Percentiles rank a stretch among this genome's conserved stretches.
phyloP scores from a whole-genome alignment of 2,797 vertebrate species.

The Antrozous pallidus region DNA sequence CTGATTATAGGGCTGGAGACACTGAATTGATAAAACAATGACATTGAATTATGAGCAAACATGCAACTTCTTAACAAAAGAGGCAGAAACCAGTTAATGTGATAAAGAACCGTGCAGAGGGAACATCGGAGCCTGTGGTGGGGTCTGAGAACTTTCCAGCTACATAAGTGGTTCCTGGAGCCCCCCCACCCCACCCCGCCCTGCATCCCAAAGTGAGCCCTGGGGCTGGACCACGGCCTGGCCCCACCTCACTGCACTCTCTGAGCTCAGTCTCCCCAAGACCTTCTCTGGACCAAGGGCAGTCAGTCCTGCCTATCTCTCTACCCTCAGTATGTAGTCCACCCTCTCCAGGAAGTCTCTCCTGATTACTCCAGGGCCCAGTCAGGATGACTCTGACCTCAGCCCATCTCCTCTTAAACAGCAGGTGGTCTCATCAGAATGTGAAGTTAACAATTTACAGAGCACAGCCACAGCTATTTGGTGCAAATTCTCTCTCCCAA shows the following conservation, averaged over 20 bases:
- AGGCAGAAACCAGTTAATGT: neutral
- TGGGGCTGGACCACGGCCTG: neutral
- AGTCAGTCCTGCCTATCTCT: neutral
- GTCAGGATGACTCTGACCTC: neutral
- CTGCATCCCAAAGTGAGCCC: neutral
- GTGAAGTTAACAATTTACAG: neutral
- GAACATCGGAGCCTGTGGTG: neutral
- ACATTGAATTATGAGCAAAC: slow-evolving; percentile 10
- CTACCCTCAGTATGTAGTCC: no score
- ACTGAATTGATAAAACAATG: slow-evolving; percentile 5
- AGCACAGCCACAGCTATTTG: neutral
- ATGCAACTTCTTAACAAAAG: neutral
- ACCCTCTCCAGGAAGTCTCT: neutral
- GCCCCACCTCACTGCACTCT: neutral
- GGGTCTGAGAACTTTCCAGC: neutral
- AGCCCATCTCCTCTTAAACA: neutral
- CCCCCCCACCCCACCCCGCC: no score
- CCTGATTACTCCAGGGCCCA: neutral
- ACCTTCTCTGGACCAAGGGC: neutral
- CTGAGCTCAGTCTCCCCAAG: neutral
- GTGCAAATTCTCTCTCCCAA: neutral
- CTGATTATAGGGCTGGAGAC: neutral
- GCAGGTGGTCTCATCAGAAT: neutral
- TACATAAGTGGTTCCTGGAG: neutral
- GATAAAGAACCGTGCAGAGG: neutral